These are phyloP conservation scores for Schizotus pectinicornis DNA, from an alignment of 2,888 invertebrate species.

Conservation along the genomic window DNA sequence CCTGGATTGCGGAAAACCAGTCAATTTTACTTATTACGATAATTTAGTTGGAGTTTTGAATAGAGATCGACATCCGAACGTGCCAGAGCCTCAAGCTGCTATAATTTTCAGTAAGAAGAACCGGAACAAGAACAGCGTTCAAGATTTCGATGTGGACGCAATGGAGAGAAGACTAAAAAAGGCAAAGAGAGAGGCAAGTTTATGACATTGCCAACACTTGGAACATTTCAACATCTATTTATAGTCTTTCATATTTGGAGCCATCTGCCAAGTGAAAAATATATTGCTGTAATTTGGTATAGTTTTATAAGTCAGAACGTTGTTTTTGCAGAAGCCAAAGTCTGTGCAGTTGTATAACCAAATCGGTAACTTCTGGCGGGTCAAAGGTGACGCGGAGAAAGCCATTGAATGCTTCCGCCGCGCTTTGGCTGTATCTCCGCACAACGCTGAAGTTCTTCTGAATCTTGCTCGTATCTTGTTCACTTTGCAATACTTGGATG, in stretches of 20 bases:
- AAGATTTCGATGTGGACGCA: slow-evolving; percentile 75
- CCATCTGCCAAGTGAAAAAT: too few relatives aligned
- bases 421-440: slow-evolving; percentile 83
- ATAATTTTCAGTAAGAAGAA: slow-evolving; percentile 77
- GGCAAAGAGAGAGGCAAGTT: slow-evolving; percentile 72
- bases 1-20: slow-evolving; percentile 83
- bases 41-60: slow-evolving; percentile 86
- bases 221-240: too few relatives aligned
- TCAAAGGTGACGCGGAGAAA: slow-evolving; percentile 84
- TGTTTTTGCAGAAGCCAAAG: slow-evolving; percentile 71
- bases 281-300: too few relatives aligned
- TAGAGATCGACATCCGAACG: slow-evolving; percentile 79
- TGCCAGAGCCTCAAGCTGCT: slow-evolving; percentile 84
- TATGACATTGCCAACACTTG: too few relatives aligned
- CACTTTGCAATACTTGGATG: slow-evolving; percentile 87
- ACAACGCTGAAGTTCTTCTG: slow-evolving; percentile 84
- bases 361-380: slow-evolving; percentile 91
- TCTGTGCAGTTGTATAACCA: slow-evolving; percentile 87
- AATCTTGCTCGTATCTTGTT: slow-evolving; percentile 85
- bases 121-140: slow-evolving; percentile 64
- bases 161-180: slow-evolving; percentile 77
- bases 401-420: slow-evolving; percentile 90
- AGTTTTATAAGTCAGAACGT: neutral
- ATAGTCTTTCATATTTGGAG: too few relatives aligned
- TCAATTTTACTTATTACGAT: slow-evolving; percentile 89